Base-by-base conservation (phyloP, 1,140 invertebrate species). In the Drosophila virilis region DNA sequence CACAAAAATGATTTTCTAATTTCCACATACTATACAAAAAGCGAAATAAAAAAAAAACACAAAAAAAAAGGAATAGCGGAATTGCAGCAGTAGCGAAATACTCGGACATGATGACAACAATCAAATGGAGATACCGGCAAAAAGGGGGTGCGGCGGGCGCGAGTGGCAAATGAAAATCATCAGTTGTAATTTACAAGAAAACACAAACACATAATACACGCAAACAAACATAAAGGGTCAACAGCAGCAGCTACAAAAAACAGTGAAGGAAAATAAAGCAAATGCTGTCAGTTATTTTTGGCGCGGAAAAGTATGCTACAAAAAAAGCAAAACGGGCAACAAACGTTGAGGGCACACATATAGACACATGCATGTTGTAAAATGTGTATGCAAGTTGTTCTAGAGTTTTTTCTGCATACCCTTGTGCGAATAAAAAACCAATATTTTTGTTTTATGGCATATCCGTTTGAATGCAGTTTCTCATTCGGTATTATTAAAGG, bases 1-100 rank as follows among this genome's bases (percentile, higher is more conserved):
- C 32, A 82, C 50, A 61, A 77, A 86, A 88, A 60, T 88, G 73
- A 88, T 88, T 88, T 88, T 88, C 79, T 88, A 88, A 88, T 88
- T 80, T 88, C 83, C 83, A 88, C 83, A 80, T 77, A 37, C 62
- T 58, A 71, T 85, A 10, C 10, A 6, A 48, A 28, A 4, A 12
- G 45, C 6, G 80, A 80, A 80, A 74, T 64, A 59, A 46, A 59
- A 45, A 32, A 50, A 13, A 55, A 61, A 75, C n/a, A n/a, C n/a
- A 65, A 45, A 8, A n/a, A 62, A 28, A 28, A 4, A 5, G 22
- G 3, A 28, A 28, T 0, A 28, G 22, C 6, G 54, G 38, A 60
- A 65, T 48, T 55, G 28, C 48, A 68, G 40, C 22, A 57, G 12
- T 15, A 60, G 10, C 22, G 50, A 55, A 69, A 62, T 12, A 48